Base-by-base conservation (phyloP, 2,888 invertebrate genomes). In the Nymphalis polychloros region DNA sequence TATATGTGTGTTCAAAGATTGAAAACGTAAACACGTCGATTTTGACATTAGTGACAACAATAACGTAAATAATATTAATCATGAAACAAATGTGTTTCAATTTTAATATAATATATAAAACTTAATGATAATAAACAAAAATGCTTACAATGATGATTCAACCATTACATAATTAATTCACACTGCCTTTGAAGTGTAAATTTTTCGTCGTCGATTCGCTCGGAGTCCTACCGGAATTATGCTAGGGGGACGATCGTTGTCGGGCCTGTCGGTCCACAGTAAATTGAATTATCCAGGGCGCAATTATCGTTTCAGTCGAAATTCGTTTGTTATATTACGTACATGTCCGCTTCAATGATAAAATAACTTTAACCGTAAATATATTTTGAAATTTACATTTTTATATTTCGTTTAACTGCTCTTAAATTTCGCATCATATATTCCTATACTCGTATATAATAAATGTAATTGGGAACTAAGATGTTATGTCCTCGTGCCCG, bases 271-370 rank as follows among this genome's bases (percentile, higher is more conserved):
- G n/a, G n/a, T 55, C 55, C 55, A 55, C 55, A 4, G 55, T 55
- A 55, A 55, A 55, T 55, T 55, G 55, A 55, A 55, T 55, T 55
- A 55, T 55, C 31, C 31, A 27, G 31, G 55, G 55, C 55, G 6
- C 31, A 35, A 55, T 55, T 55, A 55, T 55, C 52, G 23, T 55
- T 55, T 55, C 55, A 55, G 31, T 31, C 31, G 55, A 55, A n/a
- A n/a, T 35, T n/a, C 55, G 31, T 55, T 55, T 55, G 55, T 55
- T 31, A n/a, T 55, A 17, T 31, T 31, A 17, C 31, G 55, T 55
- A 52, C 16, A 20, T 20, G 23, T 23, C 20, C 52, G 23, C 16
- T 23, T 52, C 16, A 52, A 52, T 52, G 52, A 27, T 52, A 13
- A 52, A 20, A 52, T 52, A 20, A 20, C 19, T 41, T 41, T 41